Conservation (phyloP, 2,888 invertebrate genomes). For the Epinotia bilunana region DNA sequence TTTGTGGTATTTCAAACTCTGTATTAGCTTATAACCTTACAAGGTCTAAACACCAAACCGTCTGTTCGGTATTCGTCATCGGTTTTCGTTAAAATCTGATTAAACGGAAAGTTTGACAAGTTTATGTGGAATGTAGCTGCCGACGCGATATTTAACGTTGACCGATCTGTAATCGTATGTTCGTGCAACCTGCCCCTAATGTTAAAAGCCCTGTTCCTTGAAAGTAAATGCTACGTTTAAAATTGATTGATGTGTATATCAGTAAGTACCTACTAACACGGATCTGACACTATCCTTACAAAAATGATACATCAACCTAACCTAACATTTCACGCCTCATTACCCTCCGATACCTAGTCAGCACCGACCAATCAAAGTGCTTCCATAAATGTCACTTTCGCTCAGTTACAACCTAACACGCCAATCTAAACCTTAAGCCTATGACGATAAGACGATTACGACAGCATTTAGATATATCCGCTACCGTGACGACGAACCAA, state of each 20-base stretch:
- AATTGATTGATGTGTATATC: conserved; percentile 2
- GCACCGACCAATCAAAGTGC: conserved; percentile 29
- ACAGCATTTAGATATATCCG: conserved; percentile 37
- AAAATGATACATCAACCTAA: conserved; percentile 6
- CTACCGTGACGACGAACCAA: conserved; percentile 46
- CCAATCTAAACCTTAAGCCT: not conserved
- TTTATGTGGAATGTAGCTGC: too few relatives aligned
- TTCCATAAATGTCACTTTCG: conserved; percentile 41
- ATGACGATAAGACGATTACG: conserved; percentile 11
- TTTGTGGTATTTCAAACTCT: not conserved
- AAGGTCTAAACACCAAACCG: too few relatives aligned
- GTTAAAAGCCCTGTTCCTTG: not conserved
- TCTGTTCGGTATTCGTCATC: too few relatives aligned
- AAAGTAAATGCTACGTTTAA: not conserved
- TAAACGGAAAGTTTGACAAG: too few relatives aligned
- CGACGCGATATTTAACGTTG: too few relatives aligned
- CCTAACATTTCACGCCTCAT: conserved; percentile 37
- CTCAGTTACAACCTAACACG: not conserved
- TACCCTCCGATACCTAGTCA: conserved; percentile 36
- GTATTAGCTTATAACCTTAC: not conserved
- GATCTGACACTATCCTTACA: conserved; percentile 5
- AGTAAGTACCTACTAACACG: not conserved
- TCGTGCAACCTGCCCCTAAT: too few relatives aligned
- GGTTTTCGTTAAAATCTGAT: too few relatives aligned
- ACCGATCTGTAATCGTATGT: too few relatives aligned